Evolutionary conservation across 2,888 invertebrate species (phyloP), one percentile per base, ranked within the genome.

Genomic region (Psococerastis gibbosa): DNA sequence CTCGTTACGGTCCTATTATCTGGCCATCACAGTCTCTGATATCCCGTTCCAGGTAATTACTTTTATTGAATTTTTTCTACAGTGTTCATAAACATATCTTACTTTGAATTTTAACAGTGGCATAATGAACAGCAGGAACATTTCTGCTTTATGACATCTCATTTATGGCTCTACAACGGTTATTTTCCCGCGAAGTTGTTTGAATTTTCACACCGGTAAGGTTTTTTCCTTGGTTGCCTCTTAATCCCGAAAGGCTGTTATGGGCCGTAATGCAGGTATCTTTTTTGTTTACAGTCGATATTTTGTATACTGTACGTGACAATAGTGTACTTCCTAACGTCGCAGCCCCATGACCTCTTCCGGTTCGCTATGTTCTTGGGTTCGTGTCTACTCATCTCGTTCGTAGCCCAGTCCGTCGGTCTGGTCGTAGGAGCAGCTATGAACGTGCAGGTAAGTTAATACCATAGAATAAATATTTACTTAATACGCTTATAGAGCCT

Each of bases 341-440:
- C 85, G 43, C 95, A 95, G 65, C 92, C 92, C 1, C 69, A 77
- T 49, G 89, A 87, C 54, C 64, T 75, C 51, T 69, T 70, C 60
- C 71, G 94, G 44, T 94, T 83, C 63, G 68, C 76, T 18, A 85
- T 92, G 83, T 92, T 94, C 67, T 67, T 91, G 49, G 70, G 75
- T 1, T 78, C 92, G 11, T 87, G 89, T 54, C 71, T 89, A 38
- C 70, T 91, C 55, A 89, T 92, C 50, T 84, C 91, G 0, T 85
- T 94, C 56, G 92, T 94, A 43, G 92, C 92, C 22, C 94, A 95
- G 65, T 89, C 91, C 52, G 82, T 94, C 5, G 94, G 94, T 2
- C 69, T 95, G 2, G 83, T 94, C 0, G 91, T 95, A 4, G 94
- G 94, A 5, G 94, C 94, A 33, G 92, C 89, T 4, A 91, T 91